Evolutionary conservation across 2,797 vertebrate species (phyloP).

Genomic region (Enteromius fasciolatus): DNA sequence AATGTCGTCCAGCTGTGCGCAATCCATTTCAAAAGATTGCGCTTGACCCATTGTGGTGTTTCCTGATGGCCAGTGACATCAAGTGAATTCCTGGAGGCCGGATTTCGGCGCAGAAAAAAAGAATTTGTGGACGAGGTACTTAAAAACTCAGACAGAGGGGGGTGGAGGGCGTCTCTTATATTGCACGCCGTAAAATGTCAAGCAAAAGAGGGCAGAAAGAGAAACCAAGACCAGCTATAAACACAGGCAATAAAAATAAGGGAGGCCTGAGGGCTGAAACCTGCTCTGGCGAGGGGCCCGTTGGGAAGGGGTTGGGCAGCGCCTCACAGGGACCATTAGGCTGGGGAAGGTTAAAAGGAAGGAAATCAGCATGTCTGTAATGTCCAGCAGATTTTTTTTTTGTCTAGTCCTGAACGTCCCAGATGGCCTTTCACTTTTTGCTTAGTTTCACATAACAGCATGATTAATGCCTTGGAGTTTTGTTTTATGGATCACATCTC

Average conservation of each 20-base stretch:
- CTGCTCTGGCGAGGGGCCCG: slow-evolving; percentile 43
- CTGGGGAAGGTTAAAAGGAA: slow-evolving; percentile 32
- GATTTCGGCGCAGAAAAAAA: slow-evolving; percentile 33
- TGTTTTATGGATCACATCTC: slow-evolving; percentile 29
- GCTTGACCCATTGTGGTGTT: slow-evolving; percentile 39
- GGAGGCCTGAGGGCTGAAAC: slow-evolving; percentile 47
- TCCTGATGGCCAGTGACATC: slow-evolving; percentile 41
- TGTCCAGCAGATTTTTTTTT: slow-evolving; percentile 21
- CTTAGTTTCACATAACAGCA: slow-evolving; percentile 7
- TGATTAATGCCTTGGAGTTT: slow-evolving; percentile 17
- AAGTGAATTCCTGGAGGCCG: slow-evolving; percentile 42
- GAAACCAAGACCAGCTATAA: slow-evolving; percentile 52
- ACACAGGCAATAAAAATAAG: slow-evolving; percentile 47
- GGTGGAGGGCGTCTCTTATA: slow-evolving; percentile 48
- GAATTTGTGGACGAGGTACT: slow-evolving; percentile 34
- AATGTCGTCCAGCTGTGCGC: slow-evolving; percentile 39
- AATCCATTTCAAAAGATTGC: slow-evolving; percentile 28
- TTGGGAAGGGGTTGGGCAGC: slow-evolving; percentile 21
- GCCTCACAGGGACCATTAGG: not conserved
- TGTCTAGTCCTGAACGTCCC: slow-evolving; percentile 4
- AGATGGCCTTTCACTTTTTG: slow-evolving; percentile 23
- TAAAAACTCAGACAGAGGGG: slow-evolving; percentile 50
- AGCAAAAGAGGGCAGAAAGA: slow-evolving; percentile 48
- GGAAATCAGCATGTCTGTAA: slow-evolving; percentile 15
- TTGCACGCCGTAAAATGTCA: slow-evolving; percentile 49